Percentiles rank a stretch among this genome's conserved stretches.
These are phyloP conservation scores for Argynnis bischoffii DNA, from an alignment of 2,888 invertebrate species.

Conservation along the genomic window DNA sequence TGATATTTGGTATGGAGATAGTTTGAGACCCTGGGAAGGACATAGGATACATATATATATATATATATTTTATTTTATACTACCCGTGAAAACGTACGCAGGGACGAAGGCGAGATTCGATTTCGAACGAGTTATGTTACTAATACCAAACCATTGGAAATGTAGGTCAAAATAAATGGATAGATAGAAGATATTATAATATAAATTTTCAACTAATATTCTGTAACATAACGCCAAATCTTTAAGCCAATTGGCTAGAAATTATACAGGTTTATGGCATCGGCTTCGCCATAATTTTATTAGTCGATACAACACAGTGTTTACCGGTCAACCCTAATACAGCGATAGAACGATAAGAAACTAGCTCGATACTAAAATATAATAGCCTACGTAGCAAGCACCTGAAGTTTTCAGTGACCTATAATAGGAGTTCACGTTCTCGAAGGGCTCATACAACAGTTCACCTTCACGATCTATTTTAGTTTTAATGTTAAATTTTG, in stretches of 20 bases:
- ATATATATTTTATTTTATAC: too few relatives aligned
- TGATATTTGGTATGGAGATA: too few relatives aligned
- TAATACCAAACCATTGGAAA: too few relatives aligned
- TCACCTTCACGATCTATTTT: background rate
- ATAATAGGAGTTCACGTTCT: slow-evolving; percentile 17
- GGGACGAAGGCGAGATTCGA: too few relatives aligned
- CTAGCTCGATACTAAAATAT: slow-evolving; percentile 37
- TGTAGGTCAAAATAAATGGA: too few relatives aligned
- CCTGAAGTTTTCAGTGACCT: slow-evolving; percentile 31
- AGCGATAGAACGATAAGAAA: slow-evolving; percentile 35
- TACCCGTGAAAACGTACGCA: too few relatives aligned
- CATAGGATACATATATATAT: too few relatives aligned
- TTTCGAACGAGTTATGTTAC: too few relatives aligned
- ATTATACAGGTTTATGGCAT: slow-evolving; percentile 2
- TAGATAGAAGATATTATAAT: too few relatives aligned
- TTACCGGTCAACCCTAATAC: slow-evolving; percentile 33
- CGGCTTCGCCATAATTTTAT: slow-evolving; percentile 17
- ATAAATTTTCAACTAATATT: background rate
- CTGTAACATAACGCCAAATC: background rate
- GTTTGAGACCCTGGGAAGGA: too few relatives aligned
- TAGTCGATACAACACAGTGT: slow-evolving; percentile 33
- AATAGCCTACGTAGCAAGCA: slow-evolving; percentile 29
- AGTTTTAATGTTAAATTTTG: too few relatives aligned
- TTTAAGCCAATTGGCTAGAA: slow-evolving; percentile 3
- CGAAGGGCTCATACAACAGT: slow-evolving; percentile 4